phyloP scores from a whole-genome alignment of 2,113 vertebrate species.

The Hucho hucho region DNA sequence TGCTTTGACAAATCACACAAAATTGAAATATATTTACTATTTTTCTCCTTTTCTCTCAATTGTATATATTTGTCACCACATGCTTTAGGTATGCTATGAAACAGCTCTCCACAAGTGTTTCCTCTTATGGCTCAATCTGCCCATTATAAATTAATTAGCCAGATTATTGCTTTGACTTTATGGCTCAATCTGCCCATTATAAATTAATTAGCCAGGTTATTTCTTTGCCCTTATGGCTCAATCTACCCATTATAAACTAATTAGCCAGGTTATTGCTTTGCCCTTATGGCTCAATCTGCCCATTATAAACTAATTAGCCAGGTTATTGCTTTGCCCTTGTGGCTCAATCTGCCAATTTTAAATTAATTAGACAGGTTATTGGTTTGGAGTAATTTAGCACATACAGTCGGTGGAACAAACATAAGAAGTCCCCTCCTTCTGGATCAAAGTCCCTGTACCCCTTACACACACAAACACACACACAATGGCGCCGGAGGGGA shows the following conservation, averaged over 20 bases:
- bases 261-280: not conserved
- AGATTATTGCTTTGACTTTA: not conserved
- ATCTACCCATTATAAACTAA: no score
- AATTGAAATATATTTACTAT: not conserved
- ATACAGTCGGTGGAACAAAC: not conserved
- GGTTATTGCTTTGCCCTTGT: no score
- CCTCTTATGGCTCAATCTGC: not conserved
- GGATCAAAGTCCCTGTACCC: not conserved
- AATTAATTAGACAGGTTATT: no score
- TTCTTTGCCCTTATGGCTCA: no score
- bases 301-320: no score
- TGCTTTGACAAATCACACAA: not conserved
- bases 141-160: not conserved
- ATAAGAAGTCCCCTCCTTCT: not conserved
- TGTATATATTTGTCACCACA: not conserved
- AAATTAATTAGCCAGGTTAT: no score
- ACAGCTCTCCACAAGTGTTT: not conserved
- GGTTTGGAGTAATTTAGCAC: not conserved
- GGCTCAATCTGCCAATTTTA: no score
- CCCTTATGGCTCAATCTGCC: no score
- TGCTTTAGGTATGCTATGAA: not conserved
- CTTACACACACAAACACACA: not conserved
- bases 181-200: no score
- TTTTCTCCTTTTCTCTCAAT: not conserved
- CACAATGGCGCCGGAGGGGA: conserved; percentile 45